Conservation (phyloP, 2,797 vertebrate species). For the Hafferia zeledoni region DNA sequence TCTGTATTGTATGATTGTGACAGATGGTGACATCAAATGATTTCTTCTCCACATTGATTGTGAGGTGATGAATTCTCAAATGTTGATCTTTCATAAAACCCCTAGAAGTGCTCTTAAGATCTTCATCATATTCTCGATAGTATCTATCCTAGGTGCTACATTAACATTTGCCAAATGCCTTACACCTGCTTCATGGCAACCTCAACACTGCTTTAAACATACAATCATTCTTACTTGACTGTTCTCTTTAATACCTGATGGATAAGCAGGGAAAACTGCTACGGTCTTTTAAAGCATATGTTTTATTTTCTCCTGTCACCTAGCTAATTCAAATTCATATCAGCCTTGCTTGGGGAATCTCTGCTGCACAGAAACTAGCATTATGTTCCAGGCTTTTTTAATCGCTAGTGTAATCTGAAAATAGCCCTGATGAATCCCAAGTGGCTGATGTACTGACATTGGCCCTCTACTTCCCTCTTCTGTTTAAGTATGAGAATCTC, state of each 20-base stretch:
- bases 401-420: background rate
- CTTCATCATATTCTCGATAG: background rate
- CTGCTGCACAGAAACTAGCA: background rate
- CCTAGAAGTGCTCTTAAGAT: background rate
- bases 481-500: background rate
- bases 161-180: background rate
- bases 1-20: background rate
- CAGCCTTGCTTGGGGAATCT: background rate
- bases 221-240: background rate
- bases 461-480: background rate
- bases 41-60: background rate
- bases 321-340: background rate
- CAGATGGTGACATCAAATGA: background rate
- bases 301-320: background rate
- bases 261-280: background rate
- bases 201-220: background rate
- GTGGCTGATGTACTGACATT: background rate
- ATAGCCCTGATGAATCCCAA: background rate
- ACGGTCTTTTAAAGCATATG: background rate
- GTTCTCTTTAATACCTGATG: background rate
- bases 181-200: background rate
- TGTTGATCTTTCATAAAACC: background rate
- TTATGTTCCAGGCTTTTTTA: background rate
- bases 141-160: background rate
- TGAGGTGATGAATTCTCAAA: background rate